Evolutionary conservation across 1,140 invertebrate species (phyloP).

Genomic region (Teleogryllus occipitalis): DNA sequence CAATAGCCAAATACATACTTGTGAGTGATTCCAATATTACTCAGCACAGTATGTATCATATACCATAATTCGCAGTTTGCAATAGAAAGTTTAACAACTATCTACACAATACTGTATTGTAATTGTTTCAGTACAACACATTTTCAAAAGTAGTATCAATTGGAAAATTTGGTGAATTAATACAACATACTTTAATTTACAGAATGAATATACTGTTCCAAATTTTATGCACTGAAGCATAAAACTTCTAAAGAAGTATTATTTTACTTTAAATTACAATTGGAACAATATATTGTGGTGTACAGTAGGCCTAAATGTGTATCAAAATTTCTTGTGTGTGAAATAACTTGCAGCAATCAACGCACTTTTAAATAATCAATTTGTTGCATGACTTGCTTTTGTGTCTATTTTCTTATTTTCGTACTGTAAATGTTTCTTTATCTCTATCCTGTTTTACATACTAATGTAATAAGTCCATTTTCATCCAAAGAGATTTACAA

Average conservation of each 20-base stretch:
- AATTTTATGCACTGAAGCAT: neutral
- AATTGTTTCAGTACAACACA: neutral
- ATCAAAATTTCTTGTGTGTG: neutral
- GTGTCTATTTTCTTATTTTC: neutral
- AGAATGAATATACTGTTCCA: neutral
- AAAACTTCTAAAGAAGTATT: neutral
- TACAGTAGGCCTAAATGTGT: neutral
- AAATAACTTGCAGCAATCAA: neutral
- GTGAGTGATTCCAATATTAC: neutral
- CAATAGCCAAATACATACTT: slow-evolving; percentile 15
- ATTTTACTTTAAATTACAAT: neutral
- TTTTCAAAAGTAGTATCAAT: neutral
- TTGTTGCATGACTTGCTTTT: neutral
- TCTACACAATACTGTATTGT: neutral
- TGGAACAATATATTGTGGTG: slow-evolving; percentile 4
- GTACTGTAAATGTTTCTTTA: neutral
- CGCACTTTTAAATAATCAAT: neutral
- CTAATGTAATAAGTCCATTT: slow-evolving; percentile 2
- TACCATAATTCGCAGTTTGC: neutral
- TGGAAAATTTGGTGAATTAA: neutral
- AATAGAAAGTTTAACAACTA: neutral
- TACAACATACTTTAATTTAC: neutral
- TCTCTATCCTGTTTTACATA: neutral
- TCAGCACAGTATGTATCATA: slow-evolving; percentile 8
- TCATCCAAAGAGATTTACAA: slow-evolving; percentile 1